These are phyloP conservation scores for Scylla paramamosain DNA, from an alignment of 1,140 invertebrate genomes.

Conservation along the genomic window DNA sequence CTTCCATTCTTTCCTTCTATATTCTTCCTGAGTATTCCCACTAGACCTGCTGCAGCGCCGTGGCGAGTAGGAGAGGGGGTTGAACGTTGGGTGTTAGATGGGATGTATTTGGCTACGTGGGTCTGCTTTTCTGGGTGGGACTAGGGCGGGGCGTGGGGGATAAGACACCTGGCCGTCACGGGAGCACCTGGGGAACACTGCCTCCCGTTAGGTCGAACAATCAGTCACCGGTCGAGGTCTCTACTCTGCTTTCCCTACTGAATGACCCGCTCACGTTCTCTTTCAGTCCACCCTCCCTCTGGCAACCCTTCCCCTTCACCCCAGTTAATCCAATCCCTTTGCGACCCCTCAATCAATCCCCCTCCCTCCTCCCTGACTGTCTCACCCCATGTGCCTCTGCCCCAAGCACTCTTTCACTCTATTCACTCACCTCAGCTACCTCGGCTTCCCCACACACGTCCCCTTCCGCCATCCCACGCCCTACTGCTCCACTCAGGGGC, in stretches of 20 bases:
- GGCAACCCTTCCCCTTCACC: not conserved
- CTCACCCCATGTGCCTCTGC: not conserved
- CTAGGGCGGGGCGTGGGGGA: too few relatives aligned
- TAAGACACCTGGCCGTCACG: too few relatives aligned
- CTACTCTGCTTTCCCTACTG: not conserved
- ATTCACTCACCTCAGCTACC: not conserved
- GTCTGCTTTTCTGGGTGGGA: too few relatives aligned
- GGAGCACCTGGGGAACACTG: too few relatives aligned
- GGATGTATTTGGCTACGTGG: too few relatives aligned
- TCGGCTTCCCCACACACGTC: not conserved
- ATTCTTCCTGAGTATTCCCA: not conserved
- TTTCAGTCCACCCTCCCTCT: not conserved
- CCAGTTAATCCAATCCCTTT: not conserved
- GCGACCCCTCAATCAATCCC: not conserved
- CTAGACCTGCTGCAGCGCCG: too few relatives aligned
- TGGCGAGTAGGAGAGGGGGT: too few relatives aligned
- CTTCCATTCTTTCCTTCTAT: not conserved
- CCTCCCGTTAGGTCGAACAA: slow-evolving; percentile 9
- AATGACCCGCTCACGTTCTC: not conserved
- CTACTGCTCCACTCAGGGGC: not conserved
- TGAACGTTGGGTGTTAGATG: too few relatives aligned
- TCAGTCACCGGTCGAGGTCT: not conserved
- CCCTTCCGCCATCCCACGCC: not conserved
- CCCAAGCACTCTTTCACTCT: not conserved
- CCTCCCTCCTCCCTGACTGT: not conserved